phyloP scores from a whole-genome alignment of 2,888 invertebrate species.

The Hemistola chrysoprasaria region DNA sequence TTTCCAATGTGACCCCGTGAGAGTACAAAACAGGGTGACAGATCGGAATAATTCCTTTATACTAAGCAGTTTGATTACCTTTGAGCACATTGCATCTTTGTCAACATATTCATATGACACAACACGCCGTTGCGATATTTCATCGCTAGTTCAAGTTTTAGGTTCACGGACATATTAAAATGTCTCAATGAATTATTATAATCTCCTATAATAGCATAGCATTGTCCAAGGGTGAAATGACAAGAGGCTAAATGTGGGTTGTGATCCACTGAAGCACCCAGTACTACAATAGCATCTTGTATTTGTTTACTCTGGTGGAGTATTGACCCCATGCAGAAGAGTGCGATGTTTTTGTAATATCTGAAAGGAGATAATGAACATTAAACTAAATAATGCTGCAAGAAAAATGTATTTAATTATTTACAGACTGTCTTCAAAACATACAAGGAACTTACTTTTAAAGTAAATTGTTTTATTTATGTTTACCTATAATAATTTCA shows the following conservation, averaged over 20 bases:
- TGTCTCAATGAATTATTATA: constrained; percentile 85
- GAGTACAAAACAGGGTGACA: too few species aligned
- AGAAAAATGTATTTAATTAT: too few species aligned
- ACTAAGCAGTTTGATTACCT: constrained; percentile 74
- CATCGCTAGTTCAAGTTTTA: constrained; percentile 83
- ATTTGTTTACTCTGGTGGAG: constrained; percentile 85
- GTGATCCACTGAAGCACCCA: constrained; percentile 88
- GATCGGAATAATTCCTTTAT: background rate
- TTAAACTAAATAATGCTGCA: too few species aligned
- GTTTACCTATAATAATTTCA: too few species aligned
- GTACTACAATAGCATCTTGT: constrained; percentile 87
- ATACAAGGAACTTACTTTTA: too few species aligned
- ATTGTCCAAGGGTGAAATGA: constrained; percentile 87
- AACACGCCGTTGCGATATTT: constrained; percentile 84
- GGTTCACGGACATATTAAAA: constrained; percentile 83
- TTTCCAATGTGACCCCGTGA: too few species aligned
- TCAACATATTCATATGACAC: constrained; percentile 85
- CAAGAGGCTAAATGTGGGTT: constrained; percentile 82
- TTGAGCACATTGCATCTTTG: constrained; percentile 83
- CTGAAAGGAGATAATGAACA: constrained; percentile 64
- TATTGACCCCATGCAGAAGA: constrained; percentile 88
- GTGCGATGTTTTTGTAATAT: constrained; percentile 86
- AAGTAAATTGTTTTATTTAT: too few species aligned
- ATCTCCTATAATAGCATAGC: constrained; percentile 86
- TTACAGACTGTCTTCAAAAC: too few species aligned